Evolutionary conservation across 2,797 vertebrate genomes (phyloP).

Genomic region (Triplophysa yarkandensis): DNA sequence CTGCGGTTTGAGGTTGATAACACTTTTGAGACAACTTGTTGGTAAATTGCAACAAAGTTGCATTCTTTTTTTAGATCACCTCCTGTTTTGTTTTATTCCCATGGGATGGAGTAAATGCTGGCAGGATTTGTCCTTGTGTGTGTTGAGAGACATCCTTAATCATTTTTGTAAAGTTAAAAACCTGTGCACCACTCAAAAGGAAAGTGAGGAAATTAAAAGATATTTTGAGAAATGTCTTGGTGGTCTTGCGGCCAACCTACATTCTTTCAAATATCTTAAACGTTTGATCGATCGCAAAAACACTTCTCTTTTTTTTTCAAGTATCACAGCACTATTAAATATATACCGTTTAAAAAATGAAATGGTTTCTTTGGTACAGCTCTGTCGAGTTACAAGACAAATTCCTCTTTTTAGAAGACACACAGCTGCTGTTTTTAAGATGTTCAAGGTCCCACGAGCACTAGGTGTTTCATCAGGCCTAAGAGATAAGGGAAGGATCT

Average conservation of each 20-base stretch:
- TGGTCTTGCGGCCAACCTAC: no score
- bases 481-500: slow-evolving; percentile 67
- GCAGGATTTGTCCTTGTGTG: neutral
- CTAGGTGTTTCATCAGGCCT: slow-evolving; percentile 40
- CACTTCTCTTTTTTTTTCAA: no score
- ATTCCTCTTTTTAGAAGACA: slow-evolving; percentile 49
- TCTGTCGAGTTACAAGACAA: neutral
- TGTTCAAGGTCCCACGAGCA: slow-evolving; percentile 71
- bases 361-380: neutral
- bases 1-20: slow-evolving; percentile 8
- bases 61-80: neutral
- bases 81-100: neutral
- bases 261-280: no score
- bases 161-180: no score
- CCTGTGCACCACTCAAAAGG: no score
- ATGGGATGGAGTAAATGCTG: neutral
- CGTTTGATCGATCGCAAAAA: no score
- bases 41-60: slow-evolving; percentile 7
- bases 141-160: neutral
- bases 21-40: neutral
- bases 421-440: slow-evolving; percentile 77
- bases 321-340: neutral
- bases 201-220: no score
- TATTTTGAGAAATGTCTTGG: no score
- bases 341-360: neutral